Conservation (phyloP, 2,888 invertebrate species). For the Hoplodrina ambigua region DNA sequence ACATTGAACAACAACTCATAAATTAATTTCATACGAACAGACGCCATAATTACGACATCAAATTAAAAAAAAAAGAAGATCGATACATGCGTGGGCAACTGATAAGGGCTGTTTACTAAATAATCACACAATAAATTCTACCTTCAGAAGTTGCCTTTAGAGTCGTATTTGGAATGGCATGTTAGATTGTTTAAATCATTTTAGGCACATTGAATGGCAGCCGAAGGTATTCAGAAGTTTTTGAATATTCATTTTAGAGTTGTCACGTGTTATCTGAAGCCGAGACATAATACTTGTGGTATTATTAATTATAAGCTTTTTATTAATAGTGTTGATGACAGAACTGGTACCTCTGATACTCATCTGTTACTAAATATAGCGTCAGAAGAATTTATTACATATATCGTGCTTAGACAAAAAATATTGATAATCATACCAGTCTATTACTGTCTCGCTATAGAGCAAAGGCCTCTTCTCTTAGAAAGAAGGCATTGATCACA, state of each 20-base stretch:
- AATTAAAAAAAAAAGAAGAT: slow-evolving; percentile 55
- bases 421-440: no score
- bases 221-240: slow-evolving; percentile 59
- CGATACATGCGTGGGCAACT: slow-evolving; percentile 54
- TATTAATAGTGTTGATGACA: slow-evolving; percentile 37
- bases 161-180: slow-evolving; percentile 11
- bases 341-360: not conserved
- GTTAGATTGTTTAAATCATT: slow-evolving; percentile 53
- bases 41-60: slow-evolving; percentile 60
- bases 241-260: slow-evolving; percentile 78
- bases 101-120: slow-evolving; percentile 57
- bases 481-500: no score
- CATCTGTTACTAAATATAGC: not conserved
- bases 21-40: slow-evolving; percentile 47
- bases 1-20: slow-evolving; percentile 29
- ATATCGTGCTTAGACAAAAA: no score
- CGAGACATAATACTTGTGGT: slow-evolving; percentile 64
- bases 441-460: no score
- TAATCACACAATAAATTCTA: not conserved
- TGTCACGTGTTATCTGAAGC: slow-evolving; percentile 76
- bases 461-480: no score
- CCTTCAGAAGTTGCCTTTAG: not conserved
- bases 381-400: not conserved
- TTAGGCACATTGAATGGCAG: slow-evolving; percentile 59
- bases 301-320: slow-evolving; percentile 68